A percentile compares a stretch with the other conserved stretches of the same genome.
Conservation (phyloP, 2,113 vertebrate species). For the Pollachius pollachius region DNA sequence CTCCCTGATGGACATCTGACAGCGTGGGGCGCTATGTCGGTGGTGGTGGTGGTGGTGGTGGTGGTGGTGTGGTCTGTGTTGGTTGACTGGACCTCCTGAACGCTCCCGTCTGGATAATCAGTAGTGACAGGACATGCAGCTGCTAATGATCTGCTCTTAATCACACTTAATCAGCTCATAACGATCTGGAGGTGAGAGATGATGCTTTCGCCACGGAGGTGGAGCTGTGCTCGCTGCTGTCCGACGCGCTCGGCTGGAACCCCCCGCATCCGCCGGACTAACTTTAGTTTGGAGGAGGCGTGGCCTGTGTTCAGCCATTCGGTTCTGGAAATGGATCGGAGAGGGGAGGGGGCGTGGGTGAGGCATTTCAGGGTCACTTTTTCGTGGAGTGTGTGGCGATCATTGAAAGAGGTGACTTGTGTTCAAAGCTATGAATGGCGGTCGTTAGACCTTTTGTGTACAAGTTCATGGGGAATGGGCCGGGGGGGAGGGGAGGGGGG, state of each 20-base stretch:
- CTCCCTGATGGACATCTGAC: background rate
- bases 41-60: slow-evolving; percentile 40
- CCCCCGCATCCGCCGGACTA: background rate
- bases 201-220: slow-evolving; percentile 49
- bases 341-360: too few species aligned
- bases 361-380: too few species aligned
- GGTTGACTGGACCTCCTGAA: slow-evolving; percentile 53
- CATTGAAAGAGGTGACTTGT: too few species aligned
- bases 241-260: slow-evolving; percentile 47
- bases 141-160: slow-evolving; percentile 81
- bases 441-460: too few species aligned
- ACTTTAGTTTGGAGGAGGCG: too few species aligned
- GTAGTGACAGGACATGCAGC: slow-evolving; percentile 80
- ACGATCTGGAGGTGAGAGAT: slow-evolving; percentile 74
- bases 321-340: too few species aligned
- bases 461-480: too few species aligned
- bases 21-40: background rate
- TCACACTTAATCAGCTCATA: slow-evolving; percentile 79
- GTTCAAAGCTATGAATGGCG: too few species aligned
- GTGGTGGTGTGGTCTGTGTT: slow-evolving; percentile 45
- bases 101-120: slow-evolving; percentile 71
- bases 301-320: too few species aligned
- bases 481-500: too few species aligned
- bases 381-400: too few species aligned
- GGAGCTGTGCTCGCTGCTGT: background rate